A percentile compares a stretch with the other conserved stretches of the same genome.
Conservation (phyloP, 2,888 invertebrate genomes). For the Cryptocephalus moraei region DNA sequence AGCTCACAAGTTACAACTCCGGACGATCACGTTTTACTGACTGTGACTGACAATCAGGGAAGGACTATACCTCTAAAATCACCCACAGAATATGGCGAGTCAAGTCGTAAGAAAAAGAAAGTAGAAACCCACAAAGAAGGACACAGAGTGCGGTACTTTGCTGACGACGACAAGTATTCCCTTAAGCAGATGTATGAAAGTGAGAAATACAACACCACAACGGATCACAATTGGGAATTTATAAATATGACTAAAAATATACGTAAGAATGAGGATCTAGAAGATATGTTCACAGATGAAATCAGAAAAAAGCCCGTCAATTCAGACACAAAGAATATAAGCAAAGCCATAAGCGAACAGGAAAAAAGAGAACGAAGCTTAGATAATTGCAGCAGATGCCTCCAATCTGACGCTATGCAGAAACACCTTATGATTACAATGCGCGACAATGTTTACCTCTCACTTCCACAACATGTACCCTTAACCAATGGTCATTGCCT, state of each 20-base stretch:
- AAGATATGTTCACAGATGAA: constrained; percentile 75
- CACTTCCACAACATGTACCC: constrained; percentile 71
- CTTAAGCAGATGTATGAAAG: constrained; percentile 76
- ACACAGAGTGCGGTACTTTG: constrained; percentile 72
- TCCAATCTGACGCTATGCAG: constrained; percentile 67
- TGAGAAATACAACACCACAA: constrained; percentile 70
- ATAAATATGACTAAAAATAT: constrained; percentile 60
- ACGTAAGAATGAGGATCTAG: constrained; percentile 63
- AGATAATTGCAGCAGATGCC: constrained; percentile 74
- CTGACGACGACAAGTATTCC: constrained; percentile 81
- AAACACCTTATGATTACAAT: constrained; percentile 80
- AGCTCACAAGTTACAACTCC: constrained; percentile 25
- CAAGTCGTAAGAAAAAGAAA: constrained; percentile 39
- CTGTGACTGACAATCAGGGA: constrained; percentile 57
- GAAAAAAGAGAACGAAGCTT: constrained; percentile 56
- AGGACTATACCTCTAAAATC: constrained; percentile 53
- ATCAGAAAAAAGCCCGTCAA: constrained; percentile 57
- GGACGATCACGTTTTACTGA: constrained; percentile 51
- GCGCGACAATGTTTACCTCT: constrained; percentile 73
- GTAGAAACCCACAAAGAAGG: constrained; percentile 65
- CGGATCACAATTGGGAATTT: constrained; percentile 73
- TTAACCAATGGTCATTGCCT: constrained; percentile 78
- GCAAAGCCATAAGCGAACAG: constrained; percentile 65
- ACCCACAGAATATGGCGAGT: constrained; percentile 36
- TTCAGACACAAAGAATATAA: constrained; percentile 50